Conservation (phyloP, 37 sponge, comb jelly and placozoan genomes). For the Mnemiopsis leidyi region DNA sequence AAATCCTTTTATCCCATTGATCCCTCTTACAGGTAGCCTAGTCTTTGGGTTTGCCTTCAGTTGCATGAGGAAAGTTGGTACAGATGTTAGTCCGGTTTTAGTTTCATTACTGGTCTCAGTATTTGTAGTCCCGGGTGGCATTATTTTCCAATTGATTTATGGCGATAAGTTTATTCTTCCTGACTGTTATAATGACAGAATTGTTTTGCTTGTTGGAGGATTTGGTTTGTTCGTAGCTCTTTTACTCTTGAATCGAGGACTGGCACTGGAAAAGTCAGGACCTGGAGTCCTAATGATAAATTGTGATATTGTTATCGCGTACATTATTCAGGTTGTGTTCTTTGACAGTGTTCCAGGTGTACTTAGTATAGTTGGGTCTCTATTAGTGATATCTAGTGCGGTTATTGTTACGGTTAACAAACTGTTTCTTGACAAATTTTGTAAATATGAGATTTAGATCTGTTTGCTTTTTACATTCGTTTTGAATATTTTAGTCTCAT, state of each 20-base stretch:
- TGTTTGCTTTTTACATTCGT: too few species aligned
- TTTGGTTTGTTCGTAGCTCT: not conserved
- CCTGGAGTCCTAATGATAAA: conserved; percentile 5
- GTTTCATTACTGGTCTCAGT: not conserved
- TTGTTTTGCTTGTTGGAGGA: not conserved
- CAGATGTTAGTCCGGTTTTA: not conserved
- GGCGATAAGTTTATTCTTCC: not conserved
- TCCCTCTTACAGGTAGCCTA: not conserved
- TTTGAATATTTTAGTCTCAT: too few species aligned
- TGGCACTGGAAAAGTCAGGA: conserved; percentile 41
- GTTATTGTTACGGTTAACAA: not conserved
- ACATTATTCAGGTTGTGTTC: not conserved
- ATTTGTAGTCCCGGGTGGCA: not conserved
- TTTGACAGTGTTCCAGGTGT: not conserved
- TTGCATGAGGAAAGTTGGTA: conserved; percentile 48
- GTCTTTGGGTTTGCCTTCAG: conserved; percentile 6
- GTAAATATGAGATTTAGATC: not conserved
- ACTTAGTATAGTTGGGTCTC: not conserved
- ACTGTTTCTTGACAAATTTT: not conserved
- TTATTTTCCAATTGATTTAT: not conserved
- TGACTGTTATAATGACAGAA: not conserved
- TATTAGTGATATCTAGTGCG: not conserved
- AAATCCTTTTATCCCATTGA: not conserved
- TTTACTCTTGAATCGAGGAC: not conserved
- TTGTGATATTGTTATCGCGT: conserved; percentile 29